A percentile compares a stretch with the other conserved stretches of the same genome.
phyloP scores from a whole-genome alignment of 2,888 invertebrate species.

The Chrysolina haemoptera region DNA sequence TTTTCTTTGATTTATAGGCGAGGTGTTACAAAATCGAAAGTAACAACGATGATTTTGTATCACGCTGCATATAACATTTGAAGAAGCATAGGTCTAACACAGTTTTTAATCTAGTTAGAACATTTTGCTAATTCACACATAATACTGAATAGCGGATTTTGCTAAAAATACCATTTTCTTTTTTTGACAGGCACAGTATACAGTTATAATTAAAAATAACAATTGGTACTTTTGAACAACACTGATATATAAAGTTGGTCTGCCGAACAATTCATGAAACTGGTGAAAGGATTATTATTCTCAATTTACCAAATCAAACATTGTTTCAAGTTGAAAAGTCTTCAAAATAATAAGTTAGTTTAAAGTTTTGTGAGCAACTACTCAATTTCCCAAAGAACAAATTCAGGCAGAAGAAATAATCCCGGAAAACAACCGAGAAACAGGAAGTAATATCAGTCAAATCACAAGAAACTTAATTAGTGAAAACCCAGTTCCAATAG shows the following conservation, averaged over 20 bases:
- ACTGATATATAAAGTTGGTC: constrained; percentile 62
- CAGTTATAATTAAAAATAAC: constrained; percentile 62
- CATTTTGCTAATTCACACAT: constrained; percentile 62
- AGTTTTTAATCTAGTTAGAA: constrained; percentile 47
- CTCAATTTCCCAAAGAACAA: background rate
- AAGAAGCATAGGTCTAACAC: constrained; percentile 50
- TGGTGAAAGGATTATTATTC: background rate
- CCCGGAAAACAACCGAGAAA: background rate
- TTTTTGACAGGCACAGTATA: constrained; percentile 68
- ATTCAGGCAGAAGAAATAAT: background rate
- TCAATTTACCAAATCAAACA: background rate
- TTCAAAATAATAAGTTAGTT: background rate
- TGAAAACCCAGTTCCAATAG: constrained; percentile 1
- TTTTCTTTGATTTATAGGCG: constrained; percentile 32
- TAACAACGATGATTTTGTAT: constrained; percentile 2
- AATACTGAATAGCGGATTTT: constrained; percentile 67
- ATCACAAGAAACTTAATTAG: background rate
- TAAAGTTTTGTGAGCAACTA: background rate
- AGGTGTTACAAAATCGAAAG: constrained; percentile 29
- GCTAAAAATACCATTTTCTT: constrained; percentile 62
- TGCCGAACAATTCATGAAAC: constrained; percentile 31
- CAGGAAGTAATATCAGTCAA: background rate
- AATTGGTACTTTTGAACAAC: constrained; percentile 67
- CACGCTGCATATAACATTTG: constrained; percentile 31
- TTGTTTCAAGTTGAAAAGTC: background rate